Conservation (phyloP, 2,888 invertebrate genomes). For the Drosophila histrio region DNA sequence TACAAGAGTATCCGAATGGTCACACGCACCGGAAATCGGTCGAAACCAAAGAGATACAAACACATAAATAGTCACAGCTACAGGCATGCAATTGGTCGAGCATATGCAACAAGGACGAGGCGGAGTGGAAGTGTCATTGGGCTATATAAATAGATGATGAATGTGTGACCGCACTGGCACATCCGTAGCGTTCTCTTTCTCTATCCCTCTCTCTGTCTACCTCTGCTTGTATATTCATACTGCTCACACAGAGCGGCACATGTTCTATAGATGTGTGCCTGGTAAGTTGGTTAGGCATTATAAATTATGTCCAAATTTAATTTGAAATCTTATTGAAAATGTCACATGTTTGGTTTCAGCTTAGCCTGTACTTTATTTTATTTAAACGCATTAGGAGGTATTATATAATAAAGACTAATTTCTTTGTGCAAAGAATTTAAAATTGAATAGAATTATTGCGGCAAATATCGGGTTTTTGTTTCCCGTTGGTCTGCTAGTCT, state of each 20-base stretch:
- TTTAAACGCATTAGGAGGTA: neutral
- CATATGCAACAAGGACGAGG: slow-evolving; percentile 15
- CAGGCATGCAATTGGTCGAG: slow-evolving; percentile 21
- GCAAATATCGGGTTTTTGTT: too few relatives aligned
- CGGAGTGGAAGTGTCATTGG: slow-evolving; percentile 24
- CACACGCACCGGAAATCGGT: slow-evolving; percentile 56
- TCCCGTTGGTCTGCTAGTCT: too few relatives aligned
- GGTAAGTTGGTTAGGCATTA: slow-evolving; percentile 32
- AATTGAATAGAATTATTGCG: too few relatives aligned
- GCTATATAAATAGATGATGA: slow-evolving; percentile 71
- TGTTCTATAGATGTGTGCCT: slow-evolving; percentile 1
- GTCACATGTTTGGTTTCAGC: slow-evolving; percentile 38
- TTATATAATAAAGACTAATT: neutral
- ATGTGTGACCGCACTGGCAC: slow-evolving; percentile 63
- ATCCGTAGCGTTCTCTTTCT: slow-evolving; percentile 29
- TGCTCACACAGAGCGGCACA: slow-evolving; percentile 15
- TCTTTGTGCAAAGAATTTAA: too few relatives aligned
- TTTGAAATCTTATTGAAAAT: slow-evolving; percentile 56
- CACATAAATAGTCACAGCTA: slow-evolving; percentile 3
- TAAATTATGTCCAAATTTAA: slow-evolving; percentile 73
- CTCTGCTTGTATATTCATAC: slow-evolving; percentile 41
- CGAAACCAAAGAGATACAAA: slow-evolving; percentile 38
- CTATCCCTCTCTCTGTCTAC: neutral
- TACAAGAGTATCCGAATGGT: slow-evolving; percentile 36
- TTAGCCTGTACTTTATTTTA: slow-evolving; percentile 2